phyloP scores from a whole-genome alignment of 2,888 invertebrate species.

The Dryocosmus kuriphilus region DNA sequence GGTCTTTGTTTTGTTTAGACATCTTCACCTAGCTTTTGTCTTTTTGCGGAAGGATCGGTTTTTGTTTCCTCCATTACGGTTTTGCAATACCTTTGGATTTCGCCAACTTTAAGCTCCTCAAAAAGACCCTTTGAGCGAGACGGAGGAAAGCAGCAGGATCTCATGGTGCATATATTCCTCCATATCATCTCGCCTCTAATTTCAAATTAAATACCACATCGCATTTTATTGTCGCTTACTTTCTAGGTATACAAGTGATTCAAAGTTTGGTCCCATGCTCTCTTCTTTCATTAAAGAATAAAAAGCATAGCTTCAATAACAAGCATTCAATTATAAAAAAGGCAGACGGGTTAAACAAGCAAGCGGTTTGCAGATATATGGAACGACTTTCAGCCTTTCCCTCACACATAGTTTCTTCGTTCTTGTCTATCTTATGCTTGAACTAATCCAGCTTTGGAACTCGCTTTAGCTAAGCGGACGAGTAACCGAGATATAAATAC shows the following conservation, averaged over 20 bases:
- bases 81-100: not conserved
- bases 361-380: not conserved
- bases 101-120: not conserved
- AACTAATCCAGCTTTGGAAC: not conserved
- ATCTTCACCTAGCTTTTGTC: constrained; percentile 59
- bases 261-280: not conserved
- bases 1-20: constrained; percentile 79
- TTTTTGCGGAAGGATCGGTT: not conserved
- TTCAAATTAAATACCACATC: not conserved
- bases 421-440: not conserved
- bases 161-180: not conserved
- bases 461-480: not conserved
- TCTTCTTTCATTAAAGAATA: not conserved
- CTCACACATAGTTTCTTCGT: not conserved
- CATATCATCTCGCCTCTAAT: not conserved
- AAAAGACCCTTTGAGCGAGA: not conserved
- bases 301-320: not conserved
- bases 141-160: not conserved
- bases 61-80: not conserved
- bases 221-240: not conserved
- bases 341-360: not conserved
- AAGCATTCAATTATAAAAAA: not conserved
- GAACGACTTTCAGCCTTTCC: not conserved
- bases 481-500: not conserved
- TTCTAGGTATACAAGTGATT: not conserved